These are phyloP conservation scores for Hippocampus guttulatus DNA, from an alignment of 2,113 vertebrate genomes.

Conservation along the genomic window DNA sequence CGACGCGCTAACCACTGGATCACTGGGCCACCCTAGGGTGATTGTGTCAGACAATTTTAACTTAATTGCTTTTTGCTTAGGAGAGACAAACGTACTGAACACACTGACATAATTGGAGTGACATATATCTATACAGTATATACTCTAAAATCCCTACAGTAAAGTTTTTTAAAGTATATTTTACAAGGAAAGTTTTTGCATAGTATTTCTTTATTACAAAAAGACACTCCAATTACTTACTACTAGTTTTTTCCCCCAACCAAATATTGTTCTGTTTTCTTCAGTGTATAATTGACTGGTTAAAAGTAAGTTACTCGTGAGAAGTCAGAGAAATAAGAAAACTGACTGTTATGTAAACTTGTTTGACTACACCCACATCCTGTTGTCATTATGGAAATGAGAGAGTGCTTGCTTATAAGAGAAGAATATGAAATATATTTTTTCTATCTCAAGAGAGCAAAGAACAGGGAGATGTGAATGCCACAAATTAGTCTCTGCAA, in stretches of 20 bases:
- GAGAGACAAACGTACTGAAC: not conserved
- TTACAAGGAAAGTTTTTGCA: too few relatives aligned
- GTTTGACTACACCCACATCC: conserved; percentile 56
- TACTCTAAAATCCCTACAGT: too few relatives aligned
- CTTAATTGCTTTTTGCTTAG: conserved; percentile 14
- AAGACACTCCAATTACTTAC: too few relatives aligned
- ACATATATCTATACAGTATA: too few relatives aligned
- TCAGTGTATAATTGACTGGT: not conserved
- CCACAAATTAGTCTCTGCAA: not conserved
- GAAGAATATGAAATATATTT: not conserved
- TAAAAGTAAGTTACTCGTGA: not conserved
- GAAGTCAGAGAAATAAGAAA: conserved; percentile 15
- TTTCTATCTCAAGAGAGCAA: not conserved
- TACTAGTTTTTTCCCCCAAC: too few relatives aligned
- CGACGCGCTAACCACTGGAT: too few relatives aligned
- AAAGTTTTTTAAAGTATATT: too few relatives aligned
- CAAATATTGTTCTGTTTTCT: too few relatives aligned
- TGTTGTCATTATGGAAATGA: conserved; percentile 41
- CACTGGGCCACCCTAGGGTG: not conserved
- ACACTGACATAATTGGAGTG: too few relatives aligned
- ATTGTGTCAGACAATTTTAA: conserved; percentile 37
- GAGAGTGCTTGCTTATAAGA: conserved; percentile 13
- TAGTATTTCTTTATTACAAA: too few relatives aligned
- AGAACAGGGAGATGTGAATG: not conserved
- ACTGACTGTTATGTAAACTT: conserved; percentile 17